A percentile compares a stretch with the other conserved stretches of the same genome.
Evolutionary conservation across 2,888 invertebrate species (phyloP).

Genomic region (Saturnia pavonia): DNA sequence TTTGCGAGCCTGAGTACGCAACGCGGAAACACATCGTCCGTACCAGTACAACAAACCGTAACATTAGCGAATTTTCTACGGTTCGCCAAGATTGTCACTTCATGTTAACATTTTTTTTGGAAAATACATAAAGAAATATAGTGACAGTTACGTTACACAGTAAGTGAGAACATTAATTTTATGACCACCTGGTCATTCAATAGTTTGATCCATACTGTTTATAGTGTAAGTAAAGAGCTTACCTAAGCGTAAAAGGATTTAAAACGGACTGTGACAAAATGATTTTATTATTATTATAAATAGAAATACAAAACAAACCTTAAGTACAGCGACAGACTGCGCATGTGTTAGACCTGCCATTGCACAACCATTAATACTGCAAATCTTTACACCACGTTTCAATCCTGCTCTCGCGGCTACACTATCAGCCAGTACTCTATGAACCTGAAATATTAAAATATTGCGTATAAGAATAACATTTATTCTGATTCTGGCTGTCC

Average conservation of each 20-base stretch:
- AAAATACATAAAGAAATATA: neutral
- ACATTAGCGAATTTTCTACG: too few species aligned
- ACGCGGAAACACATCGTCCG: too few species aligned
- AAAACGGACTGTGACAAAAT: neutral
- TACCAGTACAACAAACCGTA: too few species aligned
- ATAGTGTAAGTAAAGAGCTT: neutral
- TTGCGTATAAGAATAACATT: too few species aligned
- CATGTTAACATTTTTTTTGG: too few species aligned
- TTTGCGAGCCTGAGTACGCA: too few species aligned
- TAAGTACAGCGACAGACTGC: slow-evolving; percentile 92
- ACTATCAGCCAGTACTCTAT: slow-evolving; percentile 92
- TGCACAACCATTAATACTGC: slow-evolving; percentile 93
- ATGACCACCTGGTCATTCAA: neutral
- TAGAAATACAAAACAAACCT: slow-evolving; percentile 77
- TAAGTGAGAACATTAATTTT: too few species aligned
- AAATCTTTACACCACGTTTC: slow-evolving; percentile 92
- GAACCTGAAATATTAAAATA: slow-evolving; percentile 82
- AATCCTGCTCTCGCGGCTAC: slow-evolving; percentile 94
- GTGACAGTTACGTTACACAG: neutral
- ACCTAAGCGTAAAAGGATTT: neutral
- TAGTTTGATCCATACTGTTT: neutral
- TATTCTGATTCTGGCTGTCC: too few species aligned
- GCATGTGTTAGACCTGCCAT: slow-evolving; percentile 93
- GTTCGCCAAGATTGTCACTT: too few species aligned
- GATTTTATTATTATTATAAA: neutral